Evolutionary conservation across 2,888 invertebrate genomes (phyloP).

Genomic region (Dicyrtomina minuta): DNA sequence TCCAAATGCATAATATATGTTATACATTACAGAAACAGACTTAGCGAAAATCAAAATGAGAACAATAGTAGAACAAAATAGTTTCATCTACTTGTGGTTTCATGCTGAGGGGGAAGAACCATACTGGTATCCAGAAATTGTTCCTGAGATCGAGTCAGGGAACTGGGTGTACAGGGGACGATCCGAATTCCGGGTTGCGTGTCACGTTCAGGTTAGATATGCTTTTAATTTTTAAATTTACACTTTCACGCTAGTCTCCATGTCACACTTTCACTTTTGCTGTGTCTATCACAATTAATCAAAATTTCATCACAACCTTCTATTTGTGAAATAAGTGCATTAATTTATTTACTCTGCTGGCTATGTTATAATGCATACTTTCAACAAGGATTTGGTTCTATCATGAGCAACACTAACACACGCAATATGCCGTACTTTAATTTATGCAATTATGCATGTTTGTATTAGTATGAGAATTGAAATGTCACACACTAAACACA

Average conservation of each 20-base stretch:
- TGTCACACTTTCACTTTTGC: background rate
- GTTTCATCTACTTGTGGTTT: conserved; percentile 78
- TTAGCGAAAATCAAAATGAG: conserved; percentile 71
- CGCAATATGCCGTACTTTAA: too few relatives aligned
- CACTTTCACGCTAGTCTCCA: too few relatives aligned
- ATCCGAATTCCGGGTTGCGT: conserved; percentile 74
- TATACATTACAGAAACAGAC: conserved; percentile 66
- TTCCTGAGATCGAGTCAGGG: conserved; percentile 60
- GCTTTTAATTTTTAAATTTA: background rate
- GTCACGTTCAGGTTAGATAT: conserved; percentile 70
- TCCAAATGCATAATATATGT: too few relatives aligned
- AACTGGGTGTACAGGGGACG: conserved; percentile 71
- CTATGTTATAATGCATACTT: too few relatives aligned
- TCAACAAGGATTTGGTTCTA: too few relatives aligned
- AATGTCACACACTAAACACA: background rate
- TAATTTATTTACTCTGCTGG: background rate
- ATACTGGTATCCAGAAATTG: background rate
- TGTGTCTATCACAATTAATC: too few relatives aligned
- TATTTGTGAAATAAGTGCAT: background rate
- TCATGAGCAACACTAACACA: too few relatives aligned
- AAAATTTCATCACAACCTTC: too few relatives aligned
- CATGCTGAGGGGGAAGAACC: conserved; percentile 68
- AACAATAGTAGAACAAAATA: conserved; percentile 69
- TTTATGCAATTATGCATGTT: background rate
- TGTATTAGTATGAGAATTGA: background rate